Evolutionary conservation across 2,888 invertebrate genomes (phyloP).

Genomic region (Ophonus ardosiacus): DNA sequence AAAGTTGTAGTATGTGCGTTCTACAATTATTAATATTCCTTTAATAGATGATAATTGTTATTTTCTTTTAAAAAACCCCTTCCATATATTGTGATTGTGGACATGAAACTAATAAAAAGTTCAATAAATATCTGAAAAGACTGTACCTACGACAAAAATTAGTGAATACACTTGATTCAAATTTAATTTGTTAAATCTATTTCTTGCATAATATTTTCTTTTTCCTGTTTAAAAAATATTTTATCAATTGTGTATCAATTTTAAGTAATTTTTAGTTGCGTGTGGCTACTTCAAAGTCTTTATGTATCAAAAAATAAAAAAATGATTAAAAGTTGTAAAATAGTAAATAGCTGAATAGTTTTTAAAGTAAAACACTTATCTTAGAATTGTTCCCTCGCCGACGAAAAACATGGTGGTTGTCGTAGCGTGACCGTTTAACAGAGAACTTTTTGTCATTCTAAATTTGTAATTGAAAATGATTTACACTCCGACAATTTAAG

Average conservation of each 20-base stretch:
- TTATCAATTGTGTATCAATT: neutral
- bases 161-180: too few species aligned
- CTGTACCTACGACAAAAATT: too few species aligned
- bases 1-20: too few species aligned
- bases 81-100: too few species aligned
- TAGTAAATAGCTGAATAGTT: slow-evolving; percentile 6
- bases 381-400: slow-evolving; percentile 1
- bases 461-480: slow-evolving; percentile 40
- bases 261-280: slow-evolving; percentile 2
- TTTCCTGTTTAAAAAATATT: too few species aligned
- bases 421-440: slow-evolving; percentile 39
- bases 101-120: too few species aligned
- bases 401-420: neutral
- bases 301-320: slow-evolving; percentile 46
- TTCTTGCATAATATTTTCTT: too few species aligned
- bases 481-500: slow-evolving; percentile 11
- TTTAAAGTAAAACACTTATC: neutral
- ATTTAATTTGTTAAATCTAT: too few species aligned
- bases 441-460: slow-evolving; percentile 16
- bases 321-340: slow-evolving; percentile 53
- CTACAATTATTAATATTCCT: too few species aligned
- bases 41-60: too few species aligned
- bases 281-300: slow-evolving; percentile 24
- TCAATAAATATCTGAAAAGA: too few species aligned
- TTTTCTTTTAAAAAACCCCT: too few species aligned